Conservation (phyloP, 92 coral and sea anemone genomes). For the Siderastrea siderea region DNA sequence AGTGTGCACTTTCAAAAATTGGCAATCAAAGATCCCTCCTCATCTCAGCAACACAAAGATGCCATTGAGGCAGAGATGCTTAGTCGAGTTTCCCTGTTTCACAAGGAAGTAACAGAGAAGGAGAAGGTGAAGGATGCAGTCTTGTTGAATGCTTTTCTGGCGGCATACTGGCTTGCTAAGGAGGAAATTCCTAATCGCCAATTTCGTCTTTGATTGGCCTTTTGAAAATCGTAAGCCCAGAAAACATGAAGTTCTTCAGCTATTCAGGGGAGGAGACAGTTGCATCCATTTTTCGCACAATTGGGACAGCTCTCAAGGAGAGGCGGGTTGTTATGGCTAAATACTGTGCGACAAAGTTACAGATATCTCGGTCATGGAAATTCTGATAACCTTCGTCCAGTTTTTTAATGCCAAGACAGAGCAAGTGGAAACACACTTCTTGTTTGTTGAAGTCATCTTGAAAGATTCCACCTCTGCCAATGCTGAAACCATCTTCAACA, state of each 20-base stretch:
- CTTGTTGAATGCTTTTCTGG: constrained; percentile 49
- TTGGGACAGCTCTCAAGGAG: constrained; percentile 55
- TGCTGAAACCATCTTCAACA: constrained; percentile 71
- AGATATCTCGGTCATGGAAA: constrained; percentile 62
- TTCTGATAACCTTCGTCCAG: constrained; percentile 60
- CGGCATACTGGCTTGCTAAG: constrained; percentile 67
- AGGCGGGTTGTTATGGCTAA: constrained; percentile 59
- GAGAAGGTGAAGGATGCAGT: constrained; percentile 50
- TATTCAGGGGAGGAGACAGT: constrained; percentile 66
- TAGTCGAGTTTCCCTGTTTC: constrained; percentile 53
- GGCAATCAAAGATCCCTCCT: constrained; percentile 6
- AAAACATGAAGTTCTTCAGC: constrained; percentile 53
- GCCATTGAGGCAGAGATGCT: constrained; percentile 26
- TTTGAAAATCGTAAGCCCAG: constrained; percentile 65
- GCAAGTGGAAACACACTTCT: constrained; percentile 70
- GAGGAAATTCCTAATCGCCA: constrained; percentile 57
- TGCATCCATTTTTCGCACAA: constrained; percentile 52
- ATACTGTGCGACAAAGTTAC: constrained; percentile 56
- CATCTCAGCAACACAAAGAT: constrained; percentile 16
- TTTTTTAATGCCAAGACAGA: constrained; percentile 57
- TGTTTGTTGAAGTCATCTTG: constrained; percentile 68
- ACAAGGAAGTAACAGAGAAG: constrained; percentile 63
- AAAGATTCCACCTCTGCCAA: constrained; percentile 59
- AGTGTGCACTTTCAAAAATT: constrained; percentile 15
- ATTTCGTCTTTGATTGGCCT: constrained; percentile 41